phyloP scores from a whole-genome alignment of 1,140 invertebrate species.

The Stegodyphus dumicola region DNA sequence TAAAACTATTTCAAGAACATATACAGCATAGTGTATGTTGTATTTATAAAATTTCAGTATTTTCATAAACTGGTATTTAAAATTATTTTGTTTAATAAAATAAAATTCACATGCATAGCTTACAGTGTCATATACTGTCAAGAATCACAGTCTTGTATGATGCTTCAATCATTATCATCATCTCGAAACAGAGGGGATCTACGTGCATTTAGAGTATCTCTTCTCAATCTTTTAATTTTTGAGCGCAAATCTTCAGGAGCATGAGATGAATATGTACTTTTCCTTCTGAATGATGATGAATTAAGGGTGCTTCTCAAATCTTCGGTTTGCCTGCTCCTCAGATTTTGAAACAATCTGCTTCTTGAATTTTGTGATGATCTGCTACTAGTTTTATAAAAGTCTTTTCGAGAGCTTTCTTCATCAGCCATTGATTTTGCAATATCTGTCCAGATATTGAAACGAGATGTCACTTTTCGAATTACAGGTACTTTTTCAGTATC shows the following conservation, averaged over 20 bases:
- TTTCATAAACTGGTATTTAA: too few species aligned
- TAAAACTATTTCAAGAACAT: too few species aligned
- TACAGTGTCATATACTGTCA: too few species aligned
- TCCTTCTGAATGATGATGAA: background rate
- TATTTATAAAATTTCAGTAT: background rate
- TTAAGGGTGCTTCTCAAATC: background rate
- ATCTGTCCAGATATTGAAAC: conserved; percentile 32
- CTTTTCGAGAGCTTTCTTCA: background rate
- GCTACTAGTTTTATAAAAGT: background rate
- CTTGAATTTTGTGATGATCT: background rate
- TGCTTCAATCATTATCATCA: background rate
- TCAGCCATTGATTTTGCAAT: conserved; percentile 21
- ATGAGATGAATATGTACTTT: background rate
- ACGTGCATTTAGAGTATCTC: background rate
- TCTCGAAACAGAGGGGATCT: conserved; percentile 36
- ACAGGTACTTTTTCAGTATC: conserved; percentile 13
- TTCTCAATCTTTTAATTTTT: conserved; percentile 30
- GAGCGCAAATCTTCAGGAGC: conserved; percentile 19
- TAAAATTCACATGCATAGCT: too few species aligned
- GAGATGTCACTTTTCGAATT: conserved; percentile 7
- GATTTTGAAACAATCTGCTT: background rate
- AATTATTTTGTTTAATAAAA: too few species aligned
- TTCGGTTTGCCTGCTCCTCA: background rate
- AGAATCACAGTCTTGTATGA: too few species aligned
- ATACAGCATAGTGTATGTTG: too few species aligned